Conservation (phyloP, 2,888 invertebrate species). For the Ametastegia equiseti region DNA sequence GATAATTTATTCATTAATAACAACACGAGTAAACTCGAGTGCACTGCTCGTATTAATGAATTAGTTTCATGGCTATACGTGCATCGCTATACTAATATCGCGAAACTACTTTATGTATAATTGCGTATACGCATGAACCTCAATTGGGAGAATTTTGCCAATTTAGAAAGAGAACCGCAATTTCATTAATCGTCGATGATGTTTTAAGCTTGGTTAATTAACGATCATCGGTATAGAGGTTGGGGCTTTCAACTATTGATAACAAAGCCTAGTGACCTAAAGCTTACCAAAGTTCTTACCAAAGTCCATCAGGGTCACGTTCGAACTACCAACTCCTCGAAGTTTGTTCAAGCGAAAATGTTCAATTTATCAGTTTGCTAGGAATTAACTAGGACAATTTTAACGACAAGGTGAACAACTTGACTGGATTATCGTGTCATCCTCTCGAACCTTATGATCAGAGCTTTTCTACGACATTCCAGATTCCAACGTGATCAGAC, state of each 20-base stretch:
- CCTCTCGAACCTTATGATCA: background rate
- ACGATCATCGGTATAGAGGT: background rate
- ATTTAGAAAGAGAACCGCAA: background rate
- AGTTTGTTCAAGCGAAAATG: constrained; percentile 8
- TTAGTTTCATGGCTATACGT: background rate
- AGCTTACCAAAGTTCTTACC: background rate
- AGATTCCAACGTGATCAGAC: no score
- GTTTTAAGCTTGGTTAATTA: constrained; percentile 21
- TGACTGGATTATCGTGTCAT: constrained; percentile 16
- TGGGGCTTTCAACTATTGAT: constrained; percentile 11
- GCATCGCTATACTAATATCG: no score
- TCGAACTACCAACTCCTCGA: background rate
- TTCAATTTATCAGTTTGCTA: constrained; percentile 24
- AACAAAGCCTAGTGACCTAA: background rate
- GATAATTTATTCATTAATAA: background rate
- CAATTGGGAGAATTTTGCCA: no score
- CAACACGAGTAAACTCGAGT: background rate
- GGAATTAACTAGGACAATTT: constrained; percentile 26
- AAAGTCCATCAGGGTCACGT: background rate
- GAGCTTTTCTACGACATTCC: background rate
- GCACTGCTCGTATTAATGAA: background rate
- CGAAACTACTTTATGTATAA: no score
- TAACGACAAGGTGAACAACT: constrained; percentile 13
- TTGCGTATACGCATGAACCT: no score
- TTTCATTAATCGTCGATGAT: background rate